phyloP scores from a whole-genome alignment of 2,797 vertebrate species.

The Petrocephalus sullivani region DNA sequence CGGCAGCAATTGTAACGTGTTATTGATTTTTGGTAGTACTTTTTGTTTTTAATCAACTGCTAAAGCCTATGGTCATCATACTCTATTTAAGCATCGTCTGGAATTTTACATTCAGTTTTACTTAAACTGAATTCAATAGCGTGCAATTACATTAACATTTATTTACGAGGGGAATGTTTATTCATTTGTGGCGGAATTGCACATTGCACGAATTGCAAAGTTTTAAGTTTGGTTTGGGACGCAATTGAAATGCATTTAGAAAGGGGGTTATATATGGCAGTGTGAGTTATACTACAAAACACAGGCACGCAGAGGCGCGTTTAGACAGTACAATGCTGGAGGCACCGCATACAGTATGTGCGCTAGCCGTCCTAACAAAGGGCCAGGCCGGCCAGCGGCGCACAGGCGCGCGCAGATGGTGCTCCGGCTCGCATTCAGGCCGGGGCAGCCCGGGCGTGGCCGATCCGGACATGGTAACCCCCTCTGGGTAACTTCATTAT shows the following conservation, averaged over 20 bases:
- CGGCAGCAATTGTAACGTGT: background rate
- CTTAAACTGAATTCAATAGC: background rate
- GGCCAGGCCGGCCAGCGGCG: background rate
- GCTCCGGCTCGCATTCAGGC: background rate
- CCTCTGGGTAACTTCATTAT: background rate
- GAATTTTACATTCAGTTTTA: background rate
- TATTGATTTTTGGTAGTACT: background rate
- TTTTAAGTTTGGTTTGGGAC: background rate
- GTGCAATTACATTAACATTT: background rate
- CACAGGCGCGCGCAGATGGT: background rate
- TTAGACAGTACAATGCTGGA: background rate
- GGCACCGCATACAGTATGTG: background rate
- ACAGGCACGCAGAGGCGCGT: background rate
- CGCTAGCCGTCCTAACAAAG: background rate
- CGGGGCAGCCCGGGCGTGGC: background rate
- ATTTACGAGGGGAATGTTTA: background rate
- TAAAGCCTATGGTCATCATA: background rate
- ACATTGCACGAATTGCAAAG: background rate
- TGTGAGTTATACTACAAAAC: background rate
- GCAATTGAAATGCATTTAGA: background rate
- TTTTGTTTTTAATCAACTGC: background rate
- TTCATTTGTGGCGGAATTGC: no score
- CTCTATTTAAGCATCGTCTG: background rate
- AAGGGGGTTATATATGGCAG: background rate
- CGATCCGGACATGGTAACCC: background rate